Conservation (phyloP, 2,888 invertebrate species). For the Emesis furor region DNA sequence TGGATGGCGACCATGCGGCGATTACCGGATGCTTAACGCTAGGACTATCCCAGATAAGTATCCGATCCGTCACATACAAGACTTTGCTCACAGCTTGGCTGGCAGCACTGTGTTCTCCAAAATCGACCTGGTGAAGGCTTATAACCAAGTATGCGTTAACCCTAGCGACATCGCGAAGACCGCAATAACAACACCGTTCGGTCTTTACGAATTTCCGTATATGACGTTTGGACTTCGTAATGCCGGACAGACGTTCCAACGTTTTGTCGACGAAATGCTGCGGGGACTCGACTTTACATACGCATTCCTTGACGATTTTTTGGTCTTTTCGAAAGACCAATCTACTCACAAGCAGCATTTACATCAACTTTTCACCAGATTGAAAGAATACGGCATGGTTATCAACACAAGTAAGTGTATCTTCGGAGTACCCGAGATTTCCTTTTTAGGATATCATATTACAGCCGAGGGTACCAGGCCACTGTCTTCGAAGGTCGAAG, state of each 20-base stretch:
- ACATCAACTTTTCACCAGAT: not conserved
- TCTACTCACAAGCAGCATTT: not conserved
- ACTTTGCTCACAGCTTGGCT: conserved; percentile 24
- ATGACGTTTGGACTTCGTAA: not conserved
- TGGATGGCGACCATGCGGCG: conserved; percentile 76
- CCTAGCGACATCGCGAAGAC: conserved; percentile 73
- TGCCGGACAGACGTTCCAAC: conserved; percentile 30
- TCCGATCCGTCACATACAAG: conserved; percentile 75
- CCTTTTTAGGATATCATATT: conserved; percentile 72
- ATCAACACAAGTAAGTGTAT: not conserved
- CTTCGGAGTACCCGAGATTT: conserved; percentile 38
- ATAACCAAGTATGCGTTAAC: conserved; percentile 80
- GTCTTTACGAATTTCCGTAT: not conserved
- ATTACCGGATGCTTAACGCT: conserved; percentile 77
- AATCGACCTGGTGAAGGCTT: conserved; percentile 73
- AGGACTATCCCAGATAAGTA: conserved; percentile 74
- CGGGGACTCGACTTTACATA: conserved; percentile 74
- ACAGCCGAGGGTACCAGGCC: conserved; percentile 64
- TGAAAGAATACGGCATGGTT: conserved; percentile 4
- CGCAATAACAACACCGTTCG: conserved; percentile 62
- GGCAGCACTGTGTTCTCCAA: conserved; percentile 8
- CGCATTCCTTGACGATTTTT: not conserved
- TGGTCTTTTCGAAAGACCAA: conserved; percentile 30
- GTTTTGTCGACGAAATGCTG: conserved; percentile 73
- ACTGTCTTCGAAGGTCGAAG: conserved; percentile 25